Conservation (phyloP, 2,888 invertebrate genomes). For the Dasypogon diadema region DNA sequence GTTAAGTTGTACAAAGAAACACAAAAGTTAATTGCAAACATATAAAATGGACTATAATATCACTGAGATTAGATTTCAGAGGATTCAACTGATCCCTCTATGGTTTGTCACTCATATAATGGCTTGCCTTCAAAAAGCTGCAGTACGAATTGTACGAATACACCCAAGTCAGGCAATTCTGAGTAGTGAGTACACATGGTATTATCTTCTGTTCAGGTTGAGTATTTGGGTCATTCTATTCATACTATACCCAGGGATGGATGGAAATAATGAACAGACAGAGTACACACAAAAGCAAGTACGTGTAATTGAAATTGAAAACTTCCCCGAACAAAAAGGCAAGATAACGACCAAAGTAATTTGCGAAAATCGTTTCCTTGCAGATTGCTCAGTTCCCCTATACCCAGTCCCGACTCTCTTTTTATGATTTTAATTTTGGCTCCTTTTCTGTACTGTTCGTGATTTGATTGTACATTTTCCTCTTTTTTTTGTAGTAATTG, state of each 20-base stretch:
- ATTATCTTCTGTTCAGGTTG: background rate
- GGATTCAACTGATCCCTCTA: background rate
- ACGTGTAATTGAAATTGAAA: conserved; percentile 49
- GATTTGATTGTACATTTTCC: conserved; percentile 12
- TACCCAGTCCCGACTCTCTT: background rate
- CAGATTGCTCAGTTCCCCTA: conserved; percentile 4
- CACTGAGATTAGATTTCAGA: too few relatives aligned
- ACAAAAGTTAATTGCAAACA: too few relatives aligned
- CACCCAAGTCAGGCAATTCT: background rate
- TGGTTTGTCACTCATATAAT: background rate
- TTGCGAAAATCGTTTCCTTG: conserved; percentile 40
- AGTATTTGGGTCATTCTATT: conserved; percentile 26
- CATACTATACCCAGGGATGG: background rate
- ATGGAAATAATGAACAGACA: conserved; percentile 22
- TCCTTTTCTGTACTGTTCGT: conserved; percentile 9
- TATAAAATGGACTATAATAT: too few relatives aligned
- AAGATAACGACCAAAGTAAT: conserved; percentile 48
- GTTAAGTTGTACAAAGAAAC: too few relatives aligned
- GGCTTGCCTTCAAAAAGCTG: background rate
- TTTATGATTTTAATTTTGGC: conserved; percentile 42
- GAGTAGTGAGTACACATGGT: background rate
- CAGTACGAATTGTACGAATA: background rate
- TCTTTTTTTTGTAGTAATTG: conserved; percentile 22
- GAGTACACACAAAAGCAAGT: conserved; percentile 31
- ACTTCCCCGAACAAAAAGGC: conserved; percentile 26